These are phyloP conservation scores for Imbricaverruca yamaguchii DNA, from an alignment of 2,888 invertebrate genomes.

Conservation along the genomic window DNA sequence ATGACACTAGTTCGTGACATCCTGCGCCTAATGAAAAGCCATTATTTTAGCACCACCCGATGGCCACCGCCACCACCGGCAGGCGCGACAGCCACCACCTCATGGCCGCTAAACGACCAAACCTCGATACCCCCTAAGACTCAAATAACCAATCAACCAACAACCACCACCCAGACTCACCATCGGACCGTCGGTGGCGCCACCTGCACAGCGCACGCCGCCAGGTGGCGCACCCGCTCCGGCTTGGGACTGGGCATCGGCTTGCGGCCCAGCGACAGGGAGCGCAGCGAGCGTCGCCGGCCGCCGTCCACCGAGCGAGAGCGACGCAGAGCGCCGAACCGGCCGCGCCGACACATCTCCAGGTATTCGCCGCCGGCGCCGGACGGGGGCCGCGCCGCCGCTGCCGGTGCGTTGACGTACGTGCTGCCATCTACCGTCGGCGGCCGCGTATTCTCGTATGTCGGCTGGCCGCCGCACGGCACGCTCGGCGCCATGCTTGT, in stretches of 20 bases:
- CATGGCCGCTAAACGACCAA: too few species aligned
- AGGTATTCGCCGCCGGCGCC: neutral
- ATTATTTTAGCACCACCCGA: too few species aligned
- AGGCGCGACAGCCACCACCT: too few species aligned
- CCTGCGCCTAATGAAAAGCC: too few species aligned
- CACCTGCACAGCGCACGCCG: neutral
- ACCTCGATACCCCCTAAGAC: too few species aligned
- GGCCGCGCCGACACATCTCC: neutral
- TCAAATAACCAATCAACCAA: too few species aligned
- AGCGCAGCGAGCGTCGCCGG: neutral
- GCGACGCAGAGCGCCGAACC: neutral
- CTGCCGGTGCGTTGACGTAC: neutral
- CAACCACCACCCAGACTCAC: neutral
- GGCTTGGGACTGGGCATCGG: conserved; percentile 15
- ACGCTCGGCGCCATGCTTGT: too few species aligned
- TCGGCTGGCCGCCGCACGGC: neutral
- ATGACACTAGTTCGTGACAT: too few species aligned
- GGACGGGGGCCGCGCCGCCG: neutral
- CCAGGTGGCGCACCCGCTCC: neutral
- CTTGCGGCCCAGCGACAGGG: neutral
- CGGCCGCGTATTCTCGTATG: neutral
- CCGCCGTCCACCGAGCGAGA: neutral
- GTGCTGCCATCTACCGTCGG: neutral
- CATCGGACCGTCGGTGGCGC: neutral
- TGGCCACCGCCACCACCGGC: too few species aligned